These are phyloP conservation scores for Epizoanthus ramosus DNA, from an alignment of 92 coral and sea anemone genomes.

Conservation along the genomic window DNA sequence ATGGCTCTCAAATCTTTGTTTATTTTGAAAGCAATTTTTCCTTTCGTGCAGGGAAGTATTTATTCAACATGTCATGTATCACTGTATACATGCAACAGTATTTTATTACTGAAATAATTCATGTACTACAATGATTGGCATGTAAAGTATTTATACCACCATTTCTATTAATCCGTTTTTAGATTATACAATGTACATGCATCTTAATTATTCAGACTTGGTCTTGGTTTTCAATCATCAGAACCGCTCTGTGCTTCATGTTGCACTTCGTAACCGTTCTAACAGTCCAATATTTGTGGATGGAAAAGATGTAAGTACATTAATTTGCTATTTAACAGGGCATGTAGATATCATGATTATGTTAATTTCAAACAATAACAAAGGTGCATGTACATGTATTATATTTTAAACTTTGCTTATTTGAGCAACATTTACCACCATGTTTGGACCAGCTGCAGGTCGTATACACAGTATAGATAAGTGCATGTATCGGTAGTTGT, in stretches of 20 bases:
- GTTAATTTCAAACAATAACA: not conserved
- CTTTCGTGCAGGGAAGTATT: too few species aligned
- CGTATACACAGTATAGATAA: too few species aligned
- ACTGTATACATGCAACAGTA: too few species aligned
- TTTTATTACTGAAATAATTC: too few species aligned
- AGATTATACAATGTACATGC: not conserved
- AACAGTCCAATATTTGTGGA: slow-evolving; percentile 84
- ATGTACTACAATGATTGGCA: not conserved
- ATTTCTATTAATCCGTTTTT: not conserved
- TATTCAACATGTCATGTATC: too few species aligned
- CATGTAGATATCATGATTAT: not conserved
- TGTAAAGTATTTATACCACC: not conserved
- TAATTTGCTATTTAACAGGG: not conserved
- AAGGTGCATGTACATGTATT: not conserved
- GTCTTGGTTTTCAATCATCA: slow-evolving; percentile 8
- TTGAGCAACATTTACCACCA: not conserved
- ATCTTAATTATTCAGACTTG: not conserved
- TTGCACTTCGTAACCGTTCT: slow-evolving; percentile 95
- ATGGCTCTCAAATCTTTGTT: too few species aligned
- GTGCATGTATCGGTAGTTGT: too few species aligned
- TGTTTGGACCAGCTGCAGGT: not conserved
- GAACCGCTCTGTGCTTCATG: slow-evolving; percentile 93
- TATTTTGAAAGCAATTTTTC: too few species aligned
- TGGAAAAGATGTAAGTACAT: slow-evolving; percentile 89
- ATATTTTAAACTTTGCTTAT: not conserved